phyloP scores from a whole-genome alignment of 2,113 vertebrate species.

The Zosterops hypoxanthus region DNA sequence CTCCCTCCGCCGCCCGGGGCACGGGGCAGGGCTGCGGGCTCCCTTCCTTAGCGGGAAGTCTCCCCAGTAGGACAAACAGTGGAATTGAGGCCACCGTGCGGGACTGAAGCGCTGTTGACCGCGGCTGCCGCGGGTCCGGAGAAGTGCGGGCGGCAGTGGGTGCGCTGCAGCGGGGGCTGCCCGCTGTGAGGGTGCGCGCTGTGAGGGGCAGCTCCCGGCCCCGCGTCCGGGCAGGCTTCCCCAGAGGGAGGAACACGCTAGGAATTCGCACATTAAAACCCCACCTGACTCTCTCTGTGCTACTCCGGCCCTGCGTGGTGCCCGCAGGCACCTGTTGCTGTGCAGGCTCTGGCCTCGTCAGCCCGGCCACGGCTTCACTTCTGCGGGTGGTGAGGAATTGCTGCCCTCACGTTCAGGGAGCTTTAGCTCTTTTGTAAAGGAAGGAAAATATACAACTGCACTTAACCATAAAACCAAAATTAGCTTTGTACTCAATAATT shows the following conservation, averaged over 20 bases:
- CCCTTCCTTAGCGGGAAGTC: too few species aligned
- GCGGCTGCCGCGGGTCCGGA: accelerated
- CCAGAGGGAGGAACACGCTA: accelerated
- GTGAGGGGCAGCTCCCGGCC: background rate
- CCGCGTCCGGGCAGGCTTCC: background rate
- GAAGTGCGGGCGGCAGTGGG: accelerated
- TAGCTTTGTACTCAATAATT: background rate
- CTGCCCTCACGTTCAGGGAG: accelerated
- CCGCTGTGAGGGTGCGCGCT: background rate
- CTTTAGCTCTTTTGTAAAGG: background rate
- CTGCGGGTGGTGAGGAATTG: accelerated
- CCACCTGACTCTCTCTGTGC: accelerated
- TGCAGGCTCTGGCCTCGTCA: accelerated
- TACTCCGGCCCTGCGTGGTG: accelerated
- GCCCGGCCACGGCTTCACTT: background rate
- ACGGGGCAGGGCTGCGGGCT: accelerated
- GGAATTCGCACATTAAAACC: accelerated
- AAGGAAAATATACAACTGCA: background rate
- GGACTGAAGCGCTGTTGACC: accelerated
- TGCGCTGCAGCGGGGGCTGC: accelerated
- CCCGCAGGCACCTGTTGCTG: background rate
- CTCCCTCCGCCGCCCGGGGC: background rate
- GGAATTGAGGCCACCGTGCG: accelerated
- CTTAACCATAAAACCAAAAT: background rate
- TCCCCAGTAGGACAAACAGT: too few species aligned